Evolutionary conservation across 2,113 vertebrate genomes (phyloP).

Genomic region (Entelurus aequoreus): DNA sequence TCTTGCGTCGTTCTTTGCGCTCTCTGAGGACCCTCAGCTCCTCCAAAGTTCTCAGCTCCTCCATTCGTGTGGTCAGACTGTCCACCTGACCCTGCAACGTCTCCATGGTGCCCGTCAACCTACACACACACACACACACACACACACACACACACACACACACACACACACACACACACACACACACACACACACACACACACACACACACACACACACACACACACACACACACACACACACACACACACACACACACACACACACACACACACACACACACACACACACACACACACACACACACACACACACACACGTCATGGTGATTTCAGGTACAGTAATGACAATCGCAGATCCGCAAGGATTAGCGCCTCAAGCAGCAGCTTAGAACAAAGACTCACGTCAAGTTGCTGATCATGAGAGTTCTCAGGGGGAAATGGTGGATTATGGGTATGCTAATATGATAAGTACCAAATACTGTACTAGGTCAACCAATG

Average conservation of each 20-base stretch:
- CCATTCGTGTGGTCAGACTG: constrained; percentile 84
- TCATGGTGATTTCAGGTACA: constrained; percentile 2
- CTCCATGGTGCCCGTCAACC: constrained; percentile 87
- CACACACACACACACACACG: not conserved
- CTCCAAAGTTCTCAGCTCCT: constrained; percentile 85
- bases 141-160: no score
- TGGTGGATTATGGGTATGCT: not conserved
- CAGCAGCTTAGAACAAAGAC: constrained; percentile 29
- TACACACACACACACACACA: constrained; percentile 41
- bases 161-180: no score
- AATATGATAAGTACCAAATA: no score
- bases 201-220: not conserved
- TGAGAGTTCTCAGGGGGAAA: constrained; percentile 4
- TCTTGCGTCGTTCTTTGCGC: constrained; percentile 86
- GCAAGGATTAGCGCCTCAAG: constrained; percentile 8
- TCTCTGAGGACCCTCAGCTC: constrained; percentile 84
- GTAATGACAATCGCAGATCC: not conserved
- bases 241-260: not conserved
- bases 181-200: not conserved
- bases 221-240: not conserved
- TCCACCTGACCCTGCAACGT: constrained; percentile 89
- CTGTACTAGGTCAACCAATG: no score
- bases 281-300: not conserved
- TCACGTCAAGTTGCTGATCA: constrained; percentile 15
- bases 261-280: not conserved